These are phyloP conservation scores for Ailurus styani DNA, from an alignment of 2,113 vertebrate species.

Conservation along the genomic window DNA sequence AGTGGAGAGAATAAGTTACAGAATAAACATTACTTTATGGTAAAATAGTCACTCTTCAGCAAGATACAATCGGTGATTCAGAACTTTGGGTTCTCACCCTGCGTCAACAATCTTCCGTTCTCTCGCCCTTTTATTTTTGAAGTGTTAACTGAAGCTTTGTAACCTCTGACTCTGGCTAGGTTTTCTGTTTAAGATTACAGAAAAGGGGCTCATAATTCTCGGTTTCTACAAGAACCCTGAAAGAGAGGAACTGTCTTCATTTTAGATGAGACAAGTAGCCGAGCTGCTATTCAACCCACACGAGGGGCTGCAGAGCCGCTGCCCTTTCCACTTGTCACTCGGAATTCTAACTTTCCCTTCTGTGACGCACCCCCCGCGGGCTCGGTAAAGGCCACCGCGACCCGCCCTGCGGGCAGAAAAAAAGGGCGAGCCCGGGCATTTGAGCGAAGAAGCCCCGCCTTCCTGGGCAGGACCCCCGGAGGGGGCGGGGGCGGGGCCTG, in stretches of 20 bases:
- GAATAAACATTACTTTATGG: not conserved
- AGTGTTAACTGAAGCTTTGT: not conserved
- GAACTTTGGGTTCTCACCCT: not conserved
- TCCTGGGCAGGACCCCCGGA: accelerated
- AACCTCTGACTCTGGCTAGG: not conserved
- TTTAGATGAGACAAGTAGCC: not conserved
- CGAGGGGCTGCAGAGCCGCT: not conserved
- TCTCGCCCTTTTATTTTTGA: not conserved
- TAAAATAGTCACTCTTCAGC: not conserved
- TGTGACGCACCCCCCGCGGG: not conserved
- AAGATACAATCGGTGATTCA: not conserved
- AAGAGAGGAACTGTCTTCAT: not conserved
- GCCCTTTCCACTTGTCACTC: not conserved
- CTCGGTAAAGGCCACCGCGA: accelerated
- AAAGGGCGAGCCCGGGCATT: not conserved
- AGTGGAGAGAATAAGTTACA: not conserved
- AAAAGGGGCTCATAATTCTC: not conserved
- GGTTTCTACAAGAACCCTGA: not conserved
- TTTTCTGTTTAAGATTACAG: not conserved
- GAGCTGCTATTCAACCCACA: not conserved
- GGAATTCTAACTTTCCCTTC: not conserved
- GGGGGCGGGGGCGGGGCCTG: not conserved
- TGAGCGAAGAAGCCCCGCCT: not conserved
- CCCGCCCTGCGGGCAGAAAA: accelerated
- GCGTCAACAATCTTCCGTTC: not conserved